Conservation (phyloP, 2,797 vertebrate species). For the Eospalax fontanierii region DNA sequence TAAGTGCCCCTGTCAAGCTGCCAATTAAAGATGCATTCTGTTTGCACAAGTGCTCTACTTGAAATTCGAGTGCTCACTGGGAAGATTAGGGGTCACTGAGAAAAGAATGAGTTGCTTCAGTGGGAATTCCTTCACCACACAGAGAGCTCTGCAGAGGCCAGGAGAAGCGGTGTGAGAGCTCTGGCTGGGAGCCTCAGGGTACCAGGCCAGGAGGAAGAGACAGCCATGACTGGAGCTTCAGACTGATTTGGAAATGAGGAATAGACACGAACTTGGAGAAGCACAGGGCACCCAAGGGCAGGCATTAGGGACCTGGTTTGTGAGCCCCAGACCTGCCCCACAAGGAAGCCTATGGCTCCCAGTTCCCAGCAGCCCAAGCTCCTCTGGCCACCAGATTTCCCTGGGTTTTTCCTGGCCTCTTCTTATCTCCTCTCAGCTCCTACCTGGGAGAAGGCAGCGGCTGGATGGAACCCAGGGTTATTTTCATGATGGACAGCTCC, state of each 20-base stretch:
- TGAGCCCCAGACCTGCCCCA: background rate
- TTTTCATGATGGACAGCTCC: background rate
- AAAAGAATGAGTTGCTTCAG: constrained; percentile 50
- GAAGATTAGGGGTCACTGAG: constrained; percentile 22
- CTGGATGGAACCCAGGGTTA: background rate
- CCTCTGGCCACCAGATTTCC: background rate
- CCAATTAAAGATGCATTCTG: constrained; percentile 42
- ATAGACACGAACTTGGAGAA: background rate
- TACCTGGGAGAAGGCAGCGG: background rate
- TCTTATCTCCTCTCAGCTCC: background rate
- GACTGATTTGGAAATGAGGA: background rate
- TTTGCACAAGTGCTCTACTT: background rate
- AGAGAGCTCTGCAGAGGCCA: background rate
- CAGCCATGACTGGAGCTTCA: background rate
- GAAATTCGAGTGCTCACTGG: constrained; percentile 55
- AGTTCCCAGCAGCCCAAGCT: background rate
- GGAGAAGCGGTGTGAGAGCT: background rate
- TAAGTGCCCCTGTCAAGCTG: background rate
- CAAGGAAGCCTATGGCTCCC: background rate
- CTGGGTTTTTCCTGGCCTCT: background rate
- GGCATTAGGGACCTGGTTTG: background rate
- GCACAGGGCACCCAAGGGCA: background rate
- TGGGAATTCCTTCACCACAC: constrained; percentile 47
- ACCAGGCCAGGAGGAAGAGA: background rate
- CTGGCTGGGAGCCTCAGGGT: background rate